A percentile compares a stretch with the other conserved stretches of the same genome.
Conservation (phyloP, 2,888 invertebrate species). For the Cosmorhoe ocellata region DNA sequence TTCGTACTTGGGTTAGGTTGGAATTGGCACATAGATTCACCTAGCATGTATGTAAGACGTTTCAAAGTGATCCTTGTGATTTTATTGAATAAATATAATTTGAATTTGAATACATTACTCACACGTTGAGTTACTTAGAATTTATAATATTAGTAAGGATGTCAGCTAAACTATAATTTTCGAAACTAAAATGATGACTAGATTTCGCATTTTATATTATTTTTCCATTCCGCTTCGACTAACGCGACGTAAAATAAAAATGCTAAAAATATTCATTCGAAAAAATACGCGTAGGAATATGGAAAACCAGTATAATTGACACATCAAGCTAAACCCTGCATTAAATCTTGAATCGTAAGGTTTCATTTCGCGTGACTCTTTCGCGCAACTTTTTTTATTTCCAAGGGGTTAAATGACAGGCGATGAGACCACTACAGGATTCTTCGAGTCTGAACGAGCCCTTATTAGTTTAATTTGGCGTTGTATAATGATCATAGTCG, state of each 20-base stretch:
- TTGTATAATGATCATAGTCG: slow-evolving; percentile 18
- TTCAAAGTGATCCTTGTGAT: too few species aligned
- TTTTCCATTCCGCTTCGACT: slow-evolving; percentile 26
- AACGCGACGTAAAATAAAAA: slow-evolving; percentile 44
- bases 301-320: neutral
- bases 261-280: slow-evolving; percentile 53
- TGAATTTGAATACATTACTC: too few species aligned
- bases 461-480: slow-evolving; percentile 37
- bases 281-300: slow-evolving; percentile 41
- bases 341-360: neutral
- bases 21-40: too few species aligned
- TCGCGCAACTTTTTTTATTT: slow-evolving; percentile 4
- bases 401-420: slow-evolving; percentile 43
- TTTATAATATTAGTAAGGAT: too few species aligned
- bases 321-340: slow-evolving; percentile 2
- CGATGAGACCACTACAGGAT: slow-evolving; percentile 32
- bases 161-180: too few species aligned
- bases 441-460: slow-evolving; percentile 19
- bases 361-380: slow-evolving; percentile 10
- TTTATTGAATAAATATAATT: too few species aligned
- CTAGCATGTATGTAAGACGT: too few species aligned
- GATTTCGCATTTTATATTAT: slow-evolving; percentile 24
- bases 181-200: too few species aligned
- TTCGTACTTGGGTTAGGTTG: too few species aligned
- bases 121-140: too few species aligned